Evolutionary conservation across 2,797 vertebrate genomes (phyloP).

Genomic region (Acomys russatus): DNA sequence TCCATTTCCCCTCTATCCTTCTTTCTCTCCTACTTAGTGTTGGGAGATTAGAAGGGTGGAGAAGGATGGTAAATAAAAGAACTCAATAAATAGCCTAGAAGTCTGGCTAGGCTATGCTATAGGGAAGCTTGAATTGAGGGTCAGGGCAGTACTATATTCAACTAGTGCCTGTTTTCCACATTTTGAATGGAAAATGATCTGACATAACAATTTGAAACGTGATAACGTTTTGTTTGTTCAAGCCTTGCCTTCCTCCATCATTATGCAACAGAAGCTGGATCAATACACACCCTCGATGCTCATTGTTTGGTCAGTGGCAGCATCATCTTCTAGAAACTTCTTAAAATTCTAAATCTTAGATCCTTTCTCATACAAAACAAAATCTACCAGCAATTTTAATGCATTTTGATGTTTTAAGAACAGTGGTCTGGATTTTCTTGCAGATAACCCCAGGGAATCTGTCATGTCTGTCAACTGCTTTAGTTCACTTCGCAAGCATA

Average conservation of each 20-base stretch:
- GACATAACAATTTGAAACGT: background rate
- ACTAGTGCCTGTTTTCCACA: background rate
- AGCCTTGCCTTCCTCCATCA: background rate
- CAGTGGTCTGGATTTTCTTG: conserved; percentile 3
- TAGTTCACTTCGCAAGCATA: background rate
- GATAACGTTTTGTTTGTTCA: background rate
- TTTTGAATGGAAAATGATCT: background rate
- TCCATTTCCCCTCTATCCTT: no score
- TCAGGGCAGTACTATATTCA: background rate
- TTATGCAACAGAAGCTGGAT: background rate
- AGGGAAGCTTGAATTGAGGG: background rate
- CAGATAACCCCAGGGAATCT: background rate
- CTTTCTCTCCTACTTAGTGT: no score
- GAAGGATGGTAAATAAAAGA: no score
- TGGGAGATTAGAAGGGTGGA: no score
- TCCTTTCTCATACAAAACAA: background rate
- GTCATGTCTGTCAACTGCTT: background rate
- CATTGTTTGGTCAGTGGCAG: background rate
- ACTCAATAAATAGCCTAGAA: no score
- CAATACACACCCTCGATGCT: background rate
- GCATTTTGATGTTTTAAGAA: conserved; percentile 36
- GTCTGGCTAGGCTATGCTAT: no score
- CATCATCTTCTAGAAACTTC: background rate
- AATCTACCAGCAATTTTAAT: background rate
- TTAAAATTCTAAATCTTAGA: background rate